Evolutionary conservation across 2,888 invertebrate genomes (phyloP).

Genomic region (Exocentrus adspersus): DNA sequence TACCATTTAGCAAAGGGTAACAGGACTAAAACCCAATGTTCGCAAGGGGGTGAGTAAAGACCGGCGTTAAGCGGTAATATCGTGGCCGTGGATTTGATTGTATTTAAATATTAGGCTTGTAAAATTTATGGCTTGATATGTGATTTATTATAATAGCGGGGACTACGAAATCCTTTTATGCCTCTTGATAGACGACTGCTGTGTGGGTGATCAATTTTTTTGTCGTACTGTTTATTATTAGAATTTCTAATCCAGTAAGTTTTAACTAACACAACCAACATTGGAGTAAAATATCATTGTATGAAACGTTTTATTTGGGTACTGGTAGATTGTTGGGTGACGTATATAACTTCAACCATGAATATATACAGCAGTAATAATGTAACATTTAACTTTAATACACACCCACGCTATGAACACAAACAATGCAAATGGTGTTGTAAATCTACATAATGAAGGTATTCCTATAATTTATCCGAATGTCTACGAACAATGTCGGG

Average conservation of each 20-base stretch:
- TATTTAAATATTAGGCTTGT: not conserved
- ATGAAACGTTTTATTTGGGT: not conserved
- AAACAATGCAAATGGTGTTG: not conserved
- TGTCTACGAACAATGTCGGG: not conserved
- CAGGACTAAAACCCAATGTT: not conserved
- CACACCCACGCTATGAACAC: not conserved
- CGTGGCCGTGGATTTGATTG: not conserved
- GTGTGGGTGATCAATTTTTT: too few species aligned
- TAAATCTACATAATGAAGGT: not conserved
- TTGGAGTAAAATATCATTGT: not conserved
- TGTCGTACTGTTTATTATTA: too few species aligned
- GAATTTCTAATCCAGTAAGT: too few species aligned
- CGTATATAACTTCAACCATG: not conserved
- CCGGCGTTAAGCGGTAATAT: not conserved
- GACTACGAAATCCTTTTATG: too few species aligned
- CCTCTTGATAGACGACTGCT: too few species aligned
- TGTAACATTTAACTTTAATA: not conserved
- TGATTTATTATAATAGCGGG: not conserved
- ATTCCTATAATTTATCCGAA: not conserved
- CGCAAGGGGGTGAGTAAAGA: slow-evolving; percentile 7
- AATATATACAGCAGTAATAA: slow-evolving; percentile 1
- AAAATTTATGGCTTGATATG: not conserved
- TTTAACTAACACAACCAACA: too few species aligned
- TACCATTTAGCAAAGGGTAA: slow-evolving; percentile 28
- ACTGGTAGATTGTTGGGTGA: not conserved